Evolutionary conservation across 2,797 vertebrate species (phyloP), one percentile per base, ranked within the genome.

Genomic region (Melanotaenia parkinsoni): DNA sequence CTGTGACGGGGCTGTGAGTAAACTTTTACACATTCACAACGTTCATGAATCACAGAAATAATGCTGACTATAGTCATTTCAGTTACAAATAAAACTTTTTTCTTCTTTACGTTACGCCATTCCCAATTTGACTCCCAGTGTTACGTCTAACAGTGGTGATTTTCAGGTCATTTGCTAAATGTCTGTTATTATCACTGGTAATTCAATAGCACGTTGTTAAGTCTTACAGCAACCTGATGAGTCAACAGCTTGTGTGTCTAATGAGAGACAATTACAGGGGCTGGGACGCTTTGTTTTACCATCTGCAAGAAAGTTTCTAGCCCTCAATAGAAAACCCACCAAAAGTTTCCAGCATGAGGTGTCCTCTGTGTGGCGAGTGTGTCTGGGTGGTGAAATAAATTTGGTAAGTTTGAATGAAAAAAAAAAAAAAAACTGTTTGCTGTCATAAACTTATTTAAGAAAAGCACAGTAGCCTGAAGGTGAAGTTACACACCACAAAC

Each of bases 251-350:
- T 74, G 14, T 86, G 76, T 69, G 76, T 82, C 72, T 91, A 82
- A 89, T 84, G 58, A 75, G 75, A 84, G 88, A 87, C 89, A 94
- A 93, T 93, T 88, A 92, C 78, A 93, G 88, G 77, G 81, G 81
- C 70, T 73, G 76, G 38, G 76, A 45, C 43, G 77, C 79, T 77
- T 90, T 84, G 80, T 91, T 88, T 90, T 91, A 84, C 81, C 85
- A 83, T 90, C 74, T 88, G 77, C 77, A 70, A 33, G 74, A 81
- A 87, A 86, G 80, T 84, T 89, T 85, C 77, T 76, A 74, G 72
- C 72, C 81, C 38, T 70, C 83, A 70, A 59, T 79, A 72, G 66
- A 85, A 83, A 86, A 87, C 24, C 81, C 76, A 82, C 77, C 63
- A 63, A 56, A 79, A 58, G 89, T 89, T 89, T 89, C 84, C 88